Evolutionary conservation across 64 coral and sea anemone genomes (phyloP).

Genomic region (Montipora efflorescens): DNA sequence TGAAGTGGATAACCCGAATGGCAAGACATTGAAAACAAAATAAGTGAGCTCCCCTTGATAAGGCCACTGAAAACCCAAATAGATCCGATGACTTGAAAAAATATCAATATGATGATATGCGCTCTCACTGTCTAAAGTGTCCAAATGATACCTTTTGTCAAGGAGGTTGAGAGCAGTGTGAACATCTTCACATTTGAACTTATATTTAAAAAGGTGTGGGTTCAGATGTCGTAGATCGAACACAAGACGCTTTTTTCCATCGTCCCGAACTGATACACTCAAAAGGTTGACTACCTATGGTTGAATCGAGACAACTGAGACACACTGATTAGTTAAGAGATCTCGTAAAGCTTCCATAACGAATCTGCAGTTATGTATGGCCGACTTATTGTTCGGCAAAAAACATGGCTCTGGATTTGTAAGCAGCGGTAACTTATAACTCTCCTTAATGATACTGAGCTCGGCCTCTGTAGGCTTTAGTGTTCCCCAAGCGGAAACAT

Average conservation of each 20-base stretch:
- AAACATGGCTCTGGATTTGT: constrained; percentile 25
- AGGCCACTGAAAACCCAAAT: no score
- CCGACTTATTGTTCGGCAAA: constrained; percentile 45
- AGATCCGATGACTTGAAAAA: no score
- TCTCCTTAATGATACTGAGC: constrained; percentile 29
- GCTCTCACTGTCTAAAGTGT: no score
- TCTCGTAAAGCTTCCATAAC: constrained; percentile 24
- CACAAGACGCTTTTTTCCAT: not conserved
- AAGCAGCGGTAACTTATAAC: constrained; percentile 61
- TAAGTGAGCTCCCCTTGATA: no score
- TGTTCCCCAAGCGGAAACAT: not conserved
- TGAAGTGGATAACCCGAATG: not conserved
- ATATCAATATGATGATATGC: no score
- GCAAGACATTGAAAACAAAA: no score
- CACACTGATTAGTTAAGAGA: constrained; percentile 35
- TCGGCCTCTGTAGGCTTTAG: not conserved
- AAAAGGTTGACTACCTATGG: constrained; percentile 38
- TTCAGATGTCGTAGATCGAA: constrained; percentile 40
- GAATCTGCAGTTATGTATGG: constrained; percentile 45
- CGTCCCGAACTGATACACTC: constrained; percentile 19
- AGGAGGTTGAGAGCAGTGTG: not conserved
- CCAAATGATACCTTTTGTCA: not conserved
- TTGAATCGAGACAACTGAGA: not conserved
- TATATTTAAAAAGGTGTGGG: constrained; percentile 14
- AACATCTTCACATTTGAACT: constrained; percentile 43